Conservation (phyloP, 2,888 invertebrate species). For the Beris chalybata region DNA sequence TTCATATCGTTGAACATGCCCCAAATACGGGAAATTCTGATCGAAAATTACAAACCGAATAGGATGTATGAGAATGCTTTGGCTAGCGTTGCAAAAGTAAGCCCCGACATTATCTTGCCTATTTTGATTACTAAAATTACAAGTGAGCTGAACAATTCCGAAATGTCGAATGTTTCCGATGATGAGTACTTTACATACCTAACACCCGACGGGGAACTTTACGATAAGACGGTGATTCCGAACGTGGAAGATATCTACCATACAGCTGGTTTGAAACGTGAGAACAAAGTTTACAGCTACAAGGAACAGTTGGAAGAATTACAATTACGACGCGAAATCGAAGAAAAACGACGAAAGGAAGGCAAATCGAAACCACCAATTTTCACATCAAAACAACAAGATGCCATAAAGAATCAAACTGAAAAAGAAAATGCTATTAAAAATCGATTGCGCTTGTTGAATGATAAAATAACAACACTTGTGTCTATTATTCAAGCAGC, state of each 20-base stretch:
- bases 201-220: slow-evolving; percentile 87
- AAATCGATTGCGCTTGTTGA: slow-evolving; percentile 65
- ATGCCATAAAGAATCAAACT: slow-evolving; percentile 82
- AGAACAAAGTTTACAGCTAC: slow-evolving; percentile 95
- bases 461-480: slow-evolving; percentile 48
- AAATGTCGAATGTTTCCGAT: slow-evolving; percentile 71
- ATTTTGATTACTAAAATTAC: slow-evolving; percentile 65
- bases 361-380: slow-evolving; percentile 75
- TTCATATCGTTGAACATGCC: slow-evolving; percentile 64
- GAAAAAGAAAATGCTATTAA: slow-evolving; percentile 82
- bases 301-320: slow-evolving; percentile 95
- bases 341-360: slow-evolving; percentile 80
- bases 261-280: slow-evolving; percentile 75
- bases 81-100: slow-evolving; percentile 66
- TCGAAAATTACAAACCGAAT: slow-evolving; percentile 60
- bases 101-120: slow-evolving; percentile 67
- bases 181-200: slow-evolving; percentile 79
- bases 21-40: slow-evolving; percentile 64
- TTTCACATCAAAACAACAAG: slow-evolving; percentile 87
- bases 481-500: slow-evolving; percentile 51
- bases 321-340: slow-evolving; percentile 87
- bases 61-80: slow-evolving; percentile 73
- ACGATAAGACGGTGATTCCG: slow-evolving; percentile 82
- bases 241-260: slow-evolving; percentile 51
- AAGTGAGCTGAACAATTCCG: slow-evolving; percentile 64